Percentiles rank a stretch among this genome's conserved stretches.
phyloP scores from a whole-genome alignment of 2,888 invertebrate species.

The Elegia similella region DNA sequence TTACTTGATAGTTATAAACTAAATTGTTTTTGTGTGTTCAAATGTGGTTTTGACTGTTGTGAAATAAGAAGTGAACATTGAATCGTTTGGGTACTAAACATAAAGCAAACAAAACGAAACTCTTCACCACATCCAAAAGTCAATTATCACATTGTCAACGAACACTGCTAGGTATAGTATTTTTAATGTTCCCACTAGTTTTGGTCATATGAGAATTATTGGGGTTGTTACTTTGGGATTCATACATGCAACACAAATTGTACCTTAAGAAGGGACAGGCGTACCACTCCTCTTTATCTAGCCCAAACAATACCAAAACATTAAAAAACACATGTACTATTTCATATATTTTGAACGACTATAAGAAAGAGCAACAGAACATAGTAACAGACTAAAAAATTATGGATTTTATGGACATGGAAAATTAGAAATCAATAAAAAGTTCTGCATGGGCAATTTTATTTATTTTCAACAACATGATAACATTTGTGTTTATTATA shows the following conservation, averaged over 20 bases:
- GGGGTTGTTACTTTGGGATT: not conserved
- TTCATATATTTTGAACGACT: not conserved
- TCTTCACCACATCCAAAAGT: not conserved
- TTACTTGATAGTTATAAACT: no score
- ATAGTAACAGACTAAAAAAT: conserved; percentile 15
- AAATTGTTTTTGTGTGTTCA: no score
- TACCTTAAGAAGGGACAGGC: conserved; percentile 55
- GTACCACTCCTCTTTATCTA: conserved; percentile 61
- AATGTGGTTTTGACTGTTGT: no score
- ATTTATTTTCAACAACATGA: conserved; percentile 67
- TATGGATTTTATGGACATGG: not conserved
- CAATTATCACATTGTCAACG: not conserved
- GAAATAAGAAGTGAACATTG: not conserved
- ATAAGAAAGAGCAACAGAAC: conserved; percentile 17
- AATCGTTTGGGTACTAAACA: not conserved
- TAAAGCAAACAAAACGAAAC: not conserved
- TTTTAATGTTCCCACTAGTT: not conserved
- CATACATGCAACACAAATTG: conserved; percentile 28
- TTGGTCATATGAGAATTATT: conserved; percentile 32
- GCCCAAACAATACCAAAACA: conserved; percentile 35
- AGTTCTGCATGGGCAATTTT: conserved; percentile 41
- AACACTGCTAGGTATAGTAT: not conserved
- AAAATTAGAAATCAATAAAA: conserved; percentile 18
- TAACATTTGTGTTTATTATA: conserved; percentile 38
- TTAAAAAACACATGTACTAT: conserved; percentile 18